Base-by-base conservation (phyloP, 1,140 invertebrate genomes). In the Dreissena rostriformis region DNA sequence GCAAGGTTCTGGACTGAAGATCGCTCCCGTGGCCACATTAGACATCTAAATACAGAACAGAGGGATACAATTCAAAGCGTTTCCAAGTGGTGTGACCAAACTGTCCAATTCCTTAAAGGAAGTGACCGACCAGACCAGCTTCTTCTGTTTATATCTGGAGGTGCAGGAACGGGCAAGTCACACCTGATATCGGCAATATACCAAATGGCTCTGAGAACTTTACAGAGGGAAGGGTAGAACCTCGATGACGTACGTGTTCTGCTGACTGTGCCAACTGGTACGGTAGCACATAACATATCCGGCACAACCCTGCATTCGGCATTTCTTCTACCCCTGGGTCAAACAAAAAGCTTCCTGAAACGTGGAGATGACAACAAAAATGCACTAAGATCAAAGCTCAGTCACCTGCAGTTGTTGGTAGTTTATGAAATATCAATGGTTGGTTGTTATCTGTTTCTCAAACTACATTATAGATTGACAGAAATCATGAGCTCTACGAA, bases 161-260 rank as follows among this genome's bases (percentile, higher is more conserved):
- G 82, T 66, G 78, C 82, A 49, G 83, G 86, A 39, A 85, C 86
- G 55, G 86, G 83, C 17, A 86, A 87, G 81, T 80, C 84, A 29
- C 86, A 88, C 57, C 67, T 88, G 19, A 88, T 88, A 39, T 68
- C 79, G 8, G 81, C 71, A 17, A 68, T 88, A 52, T 83, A 83
- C 53, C 74, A 86, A 53, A 82, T 83, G 67, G 81, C 80, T 49
- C 22, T 65, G 8, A 75, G 81, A 77, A 80, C 49, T 24, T 66
- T 86, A 66, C 66, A 75, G n/a, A 51, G 57, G 22, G 67, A 71
- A 61, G 76, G 68, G 53, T 55, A 86, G n/a, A 81, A 74, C 67
- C 87, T 82, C 17, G 85, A 84, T 76, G 71, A 82, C 39, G 29
- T 79, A 19, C 68, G 53, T 63, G 72, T 84, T 72, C 39, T 84